Conservation (phyloP, 2,113 vertebrate species). For the Diphyllodes magnificus region DNA sequence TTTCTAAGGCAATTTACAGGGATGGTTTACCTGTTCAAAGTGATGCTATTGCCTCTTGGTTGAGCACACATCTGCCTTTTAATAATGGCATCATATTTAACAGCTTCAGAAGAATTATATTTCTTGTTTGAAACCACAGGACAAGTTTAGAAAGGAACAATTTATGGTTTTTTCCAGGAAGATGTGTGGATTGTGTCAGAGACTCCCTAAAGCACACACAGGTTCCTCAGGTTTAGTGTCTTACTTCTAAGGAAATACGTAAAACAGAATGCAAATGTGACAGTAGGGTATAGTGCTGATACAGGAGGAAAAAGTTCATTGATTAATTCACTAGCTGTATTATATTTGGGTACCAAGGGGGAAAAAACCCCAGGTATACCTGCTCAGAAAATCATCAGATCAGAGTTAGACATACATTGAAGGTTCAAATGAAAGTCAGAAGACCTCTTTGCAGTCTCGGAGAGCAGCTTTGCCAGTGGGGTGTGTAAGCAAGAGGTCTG, state of each 20-base stretch:
- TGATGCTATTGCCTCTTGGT: background rate
- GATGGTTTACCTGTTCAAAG: background rate
- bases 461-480: background rate
- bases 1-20: background rate
- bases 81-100: background rate
- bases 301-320: background rate
- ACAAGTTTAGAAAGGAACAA: background rate
- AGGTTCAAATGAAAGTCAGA: background rate
- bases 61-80: background rate
- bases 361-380: background rate
- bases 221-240: background rate
- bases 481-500: background rate
- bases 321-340: background rate
- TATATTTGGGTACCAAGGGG: background rate
- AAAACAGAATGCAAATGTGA: background rate
- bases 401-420: background rate
- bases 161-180: background rate
- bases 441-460: background rate
- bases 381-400: background rate
- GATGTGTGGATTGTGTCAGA: background rate
- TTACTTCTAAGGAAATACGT: background rate
- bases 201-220: background rate
- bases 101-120: background rate
- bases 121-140: background rate
- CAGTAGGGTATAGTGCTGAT: background rate